Evolutionary conservation across 1,140 invertebrate species (phyloP).

Genomic region (Coelopa frigida): DNA sequence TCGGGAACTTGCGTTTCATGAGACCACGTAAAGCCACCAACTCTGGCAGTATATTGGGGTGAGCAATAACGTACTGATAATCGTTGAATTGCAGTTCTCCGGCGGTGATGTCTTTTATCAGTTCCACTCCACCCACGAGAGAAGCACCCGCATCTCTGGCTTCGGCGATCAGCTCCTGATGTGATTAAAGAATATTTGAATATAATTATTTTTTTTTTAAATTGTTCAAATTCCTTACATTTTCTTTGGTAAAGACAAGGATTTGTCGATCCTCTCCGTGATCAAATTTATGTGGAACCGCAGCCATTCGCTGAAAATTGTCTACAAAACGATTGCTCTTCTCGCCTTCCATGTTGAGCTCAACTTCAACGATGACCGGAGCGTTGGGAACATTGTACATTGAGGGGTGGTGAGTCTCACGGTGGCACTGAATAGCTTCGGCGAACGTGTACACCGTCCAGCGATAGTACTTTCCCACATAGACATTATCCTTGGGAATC

Average conservation of each 20-base stretch:
- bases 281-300: conserved; percentile 59
- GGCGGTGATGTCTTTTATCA: conserved; percentile 67
- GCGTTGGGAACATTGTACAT: conserved; percentile 65
- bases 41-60: conserved; percentile 70
- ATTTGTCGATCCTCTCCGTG: conserved; percentile 56
- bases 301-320: conserved; percentile 53
- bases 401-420: conserved; percentile 68
- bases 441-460: conserved; percentile 57
- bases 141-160: conserved; percentile 61
- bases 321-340: conserved; percentile 54
- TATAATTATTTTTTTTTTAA: neutral
- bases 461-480: conserved; percentile 52
- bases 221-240: conserved; percentile 19
- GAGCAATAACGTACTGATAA: conserved; percentile 65
- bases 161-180: conserved; percentile 48
- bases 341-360: conserved; percentile 62
- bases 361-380: conserved; percentile 56
- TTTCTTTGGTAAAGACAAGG: conserved; percentile 63
- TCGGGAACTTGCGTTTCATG: conserved; percentile 69
- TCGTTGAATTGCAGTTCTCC: conserved; percentile 61
- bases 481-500: conserved; percentile 61
- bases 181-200: conserved; percentile 2
- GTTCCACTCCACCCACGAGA: conserved; percentile 57
- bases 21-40: conserved; percentile 64
- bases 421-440: conserved; percentile 65